Conservation (phyloP, 1,140 invertebrate species). For the Notospermus geniculatus region DNA sequence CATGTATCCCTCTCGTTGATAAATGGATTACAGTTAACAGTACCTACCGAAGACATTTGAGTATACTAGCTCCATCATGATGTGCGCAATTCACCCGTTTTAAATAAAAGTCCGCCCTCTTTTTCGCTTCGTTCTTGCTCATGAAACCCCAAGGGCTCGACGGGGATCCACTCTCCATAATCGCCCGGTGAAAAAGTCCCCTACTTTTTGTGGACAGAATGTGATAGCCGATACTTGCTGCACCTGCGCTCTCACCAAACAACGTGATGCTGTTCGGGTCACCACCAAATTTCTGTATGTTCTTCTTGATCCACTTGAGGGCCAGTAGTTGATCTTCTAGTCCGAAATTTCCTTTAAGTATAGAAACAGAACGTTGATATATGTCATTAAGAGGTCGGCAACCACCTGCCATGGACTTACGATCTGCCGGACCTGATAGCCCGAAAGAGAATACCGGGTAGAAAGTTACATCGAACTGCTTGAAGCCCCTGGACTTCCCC, state of each 20-base stretch:
- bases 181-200: conserved; percentile 77
- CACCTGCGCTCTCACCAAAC: conserved; percentile 93
- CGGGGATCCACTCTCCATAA: conserved; percentile 60
- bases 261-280: conserved; percentile 88
- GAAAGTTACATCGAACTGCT: no score
- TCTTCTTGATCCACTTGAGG: conserved; percentile 68
- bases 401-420: neutral
- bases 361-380: no score
- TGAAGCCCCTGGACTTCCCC: neutral
- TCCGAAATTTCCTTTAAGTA: conserved; percentile 84
- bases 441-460: no score
- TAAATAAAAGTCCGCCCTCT: conserved; percentile 77
- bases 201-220: conserved; percentile 77
- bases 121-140: conserved; percentile 75
- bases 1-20: no score
- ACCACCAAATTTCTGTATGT: conserved; percentile 86
- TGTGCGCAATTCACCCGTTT: conserved; percentile 70
- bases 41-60: conserved; percentile 64
- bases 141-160: conserved; percentile 86
- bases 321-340: conserved; percentile 90
- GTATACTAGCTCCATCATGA: neutral
- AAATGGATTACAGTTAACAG: neutral
- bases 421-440: neutral
- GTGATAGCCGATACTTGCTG: conserved; percentile 84
- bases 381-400: neutral